Percentiles rank a stretch among this genome's conserved stretches.
Conservation (phyloP, 2,113 vertebrate genomes). For the Dipodomys ordii region DNA sequence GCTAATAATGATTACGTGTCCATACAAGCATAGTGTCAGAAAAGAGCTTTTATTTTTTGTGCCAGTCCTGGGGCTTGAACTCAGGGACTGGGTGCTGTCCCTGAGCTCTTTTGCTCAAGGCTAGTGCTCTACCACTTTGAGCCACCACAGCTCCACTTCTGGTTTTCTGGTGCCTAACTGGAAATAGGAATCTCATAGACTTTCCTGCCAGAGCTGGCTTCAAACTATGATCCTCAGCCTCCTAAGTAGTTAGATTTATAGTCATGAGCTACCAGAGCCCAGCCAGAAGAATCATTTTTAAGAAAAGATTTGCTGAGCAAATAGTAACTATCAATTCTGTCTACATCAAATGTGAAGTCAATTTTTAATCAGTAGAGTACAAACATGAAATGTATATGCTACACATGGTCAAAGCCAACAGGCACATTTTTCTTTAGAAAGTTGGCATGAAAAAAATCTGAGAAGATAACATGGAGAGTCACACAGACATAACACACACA, state of each 20-base stretch:
- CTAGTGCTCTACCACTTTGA: no score
- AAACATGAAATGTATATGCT: conserved; percentile 2
- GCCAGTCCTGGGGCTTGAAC: no score
- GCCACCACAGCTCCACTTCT: no score
- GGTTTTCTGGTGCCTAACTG: no score
- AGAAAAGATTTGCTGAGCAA: conserved; percentile 18
- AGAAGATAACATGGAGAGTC: background rate
- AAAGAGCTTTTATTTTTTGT: conserved; percentile 13
- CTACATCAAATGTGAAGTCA: background rate
- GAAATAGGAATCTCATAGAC: no score
- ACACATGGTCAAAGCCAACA: background rate
- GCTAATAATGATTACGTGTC: background rate
- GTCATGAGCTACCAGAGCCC: no score
- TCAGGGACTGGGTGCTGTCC: no score
- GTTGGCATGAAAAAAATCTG: background rate
- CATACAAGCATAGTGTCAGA: background rate
- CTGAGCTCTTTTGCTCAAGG: no score
- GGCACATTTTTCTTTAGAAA: background rate
- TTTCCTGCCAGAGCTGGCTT: no score
- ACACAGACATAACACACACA: background rate
- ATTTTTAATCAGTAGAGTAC: conserved; percentile 20
- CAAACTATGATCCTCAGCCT: no score
- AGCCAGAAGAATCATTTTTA: background rate
- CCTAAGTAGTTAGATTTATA: no score
- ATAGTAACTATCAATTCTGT: background rate